Percentiles rank a stretch among this genome's conserved stretches.
Conservation (phyloP, 2,888 invertebrate species). For the Drosophila stalkeri region DNA sequence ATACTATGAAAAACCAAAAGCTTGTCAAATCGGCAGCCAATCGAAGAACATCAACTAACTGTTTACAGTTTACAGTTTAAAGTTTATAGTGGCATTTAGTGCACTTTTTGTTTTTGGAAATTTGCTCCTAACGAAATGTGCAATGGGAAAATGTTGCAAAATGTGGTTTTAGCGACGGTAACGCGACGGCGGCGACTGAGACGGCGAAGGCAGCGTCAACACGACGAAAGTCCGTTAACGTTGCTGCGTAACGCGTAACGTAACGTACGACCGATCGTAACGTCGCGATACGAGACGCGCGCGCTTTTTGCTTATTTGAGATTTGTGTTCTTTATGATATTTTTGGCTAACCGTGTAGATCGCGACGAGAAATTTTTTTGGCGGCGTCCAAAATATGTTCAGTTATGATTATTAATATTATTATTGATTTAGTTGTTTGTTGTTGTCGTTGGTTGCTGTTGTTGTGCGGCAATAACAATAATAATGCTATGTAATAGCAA, state of each 20-base stretch:
- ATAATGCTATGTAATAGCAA: slow-evolving; percentile 60
- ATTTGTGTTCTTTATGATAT: background rate
- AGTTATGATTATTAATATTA: slow-evolving; percentile 6
- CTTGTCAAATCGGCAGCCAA: slow-evolving; percentile 37
- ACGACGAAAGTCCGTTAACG: slow-evolving; percentile 46
- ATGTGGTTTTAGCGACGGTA: slow-evolving; percentile 65
- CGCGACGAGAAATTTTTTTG: slow-evolving; percentile 48
- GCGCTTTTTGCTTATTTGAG: slow-evolving; percentile 39
- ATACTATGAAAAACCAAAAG: slow-evolving; percentile 66
- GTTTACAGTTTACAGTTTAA: slow-evolving; percentile 27
- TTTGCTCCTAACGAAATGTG: slow-evolving; percentile 10
- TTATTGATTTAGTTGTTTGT: slow-evolving; percentile 9
- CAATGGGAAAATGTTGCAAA: slow-evolving; percentile 33
- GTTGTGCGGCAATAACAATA: slow-evolving; percentile 53
- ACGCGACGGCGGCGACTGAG: slow-evolving; percentile 35
- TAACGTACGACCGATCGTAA: slow-evolving; percentile 57
- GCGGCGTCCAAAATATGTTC: slow-evolving; percentile 36
- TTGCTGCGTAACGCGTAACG: slow-evolving; percentile 58
- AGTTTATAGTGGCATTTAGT: slow-evolving; percentile 27
- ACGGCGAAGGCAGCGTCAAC: slow-evolving; percentile 22
- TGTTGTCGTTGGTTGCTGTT: slow-evolving; percentile 36
- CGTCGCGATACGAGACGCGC: slow-evolving; percentile 59
- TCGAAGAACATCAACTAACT: slow-evolving; percentile 34
- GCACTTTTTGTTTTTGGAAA: slow-evolving; percentile 23
- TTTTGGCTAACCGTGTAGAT: slow-evolving; percentile 34